These are phyloP conservation scores for Cynoglossus semilaevis DNA, from an alignment of 2,113 vertebrate species.

Conservation along the genomic window DNA sequence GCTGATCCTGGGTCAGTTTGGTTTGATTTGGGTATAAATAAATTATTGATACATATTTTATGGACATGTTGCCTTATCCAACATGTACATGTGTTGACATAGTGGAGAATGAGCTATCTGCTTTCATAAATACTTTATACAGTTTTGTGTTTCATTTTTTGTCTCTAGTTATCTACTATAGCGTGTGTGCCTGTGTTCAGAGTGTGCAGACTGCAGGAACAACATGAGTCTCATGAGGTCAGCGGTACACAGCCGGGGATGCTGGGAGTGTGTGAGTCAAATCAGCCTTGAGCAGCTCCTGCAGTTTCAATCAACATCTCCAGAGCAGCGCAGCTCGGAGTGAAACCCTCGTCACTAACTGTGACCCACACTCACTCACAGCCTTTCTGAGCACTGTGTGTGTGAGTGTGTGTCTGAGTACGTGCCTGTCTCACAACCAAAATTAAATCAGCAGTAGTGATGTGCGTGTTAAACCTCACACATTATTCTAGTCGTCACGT, in stretches of 20 bases:
- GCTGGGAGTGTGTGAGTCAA: constrained; percentile 26
- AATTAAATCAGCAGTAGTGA: background rate
- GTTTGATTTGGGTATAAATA: no score
- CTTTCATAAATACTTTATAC: no score
- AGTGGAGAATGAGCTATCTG: background rate
- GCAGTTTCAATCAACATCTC: constrained; percentile 45
- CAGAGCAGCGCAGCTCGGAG: background rate
- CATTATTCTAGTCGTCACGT: background rate
- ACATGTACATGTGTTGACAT: background rate
- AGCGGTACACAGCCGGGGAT: constrained; percentile 24
- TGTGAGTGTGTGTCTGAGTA: background rate
- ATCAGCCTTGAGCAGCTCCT: constrained; percentile 40
- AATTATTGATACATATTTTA: no score
- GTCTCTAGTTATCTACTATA: background rate
- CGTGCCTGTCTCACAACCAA: background rate
- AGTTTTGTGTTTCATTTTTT: background rate
- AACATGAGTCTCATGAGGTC: constrained; percentile 24
- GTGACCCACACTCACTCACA: constrained; percentile 1
- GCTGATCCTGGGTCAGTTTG: no score
- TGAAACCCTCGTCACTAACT: background rate
- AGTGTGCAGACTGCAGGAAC: constrained; percentile 4
- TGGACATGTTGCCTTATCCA: no score
- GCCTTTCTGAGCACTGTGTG: no score
- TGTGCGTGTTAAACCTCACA: background rate
- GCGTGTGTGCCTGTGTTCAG: background rate